A percentile compares a stretch with the other conserved stretches of the same genome.
Conservation (phyloP, 64 coral and sea anemone genomes). For the Trachythela sp. region DNA sequence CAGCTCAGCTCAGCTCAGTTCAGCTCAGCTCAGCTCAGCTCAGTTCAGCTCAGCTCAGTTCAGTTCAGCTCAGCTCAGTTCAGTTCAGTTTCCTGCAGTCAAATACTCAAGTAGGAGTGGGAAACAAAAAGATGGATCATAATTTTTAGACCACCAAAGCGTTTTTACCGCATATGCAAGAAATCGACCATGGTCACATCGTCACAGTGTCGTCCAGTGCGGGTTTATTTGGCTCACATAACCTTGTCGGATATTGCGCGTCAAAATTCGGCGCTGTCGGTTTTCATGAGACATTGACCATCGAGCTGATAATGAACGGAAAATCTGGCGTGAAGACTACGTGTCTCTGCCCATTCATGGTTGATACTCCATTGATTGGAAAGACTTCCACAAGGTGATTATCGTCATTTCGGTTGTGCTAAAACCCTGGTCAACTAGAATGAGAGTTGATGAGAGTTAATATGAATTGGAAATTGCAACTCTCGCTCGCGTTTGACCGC, state of each 20-base stretch:
- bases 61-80: no score
- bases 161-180: not conserved
- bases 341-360: not conserved
- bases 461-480: no score
- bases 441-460: no score
- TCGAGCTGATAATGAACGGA: not conserved
- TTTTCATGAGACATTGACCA: not conserved
- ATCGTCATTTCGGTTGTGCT: not conserved
- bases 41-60: no score
- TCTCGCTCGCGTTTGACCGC: no score
- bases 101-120: no score
- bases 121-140: no score
- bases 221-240: not conserved
- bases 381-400: not conserved
- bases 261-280: not conserved
- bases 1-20: no score
- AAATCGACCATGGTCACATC: conserved; percentile 7
- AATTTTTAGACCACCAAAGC: conserved; percentile 6
- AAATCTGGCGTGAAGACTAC: not conserved
- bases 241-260: not conserved
- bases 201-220: not conserved
- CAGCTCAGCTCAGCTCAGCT: no score
- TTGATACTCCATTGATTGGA: not conserved
- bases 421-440: no score
- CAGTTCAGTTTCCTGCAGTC: no score